Conservation (phyloP, 2,888 invertebrate species). For the Phaedon cochleariae region DNA sequence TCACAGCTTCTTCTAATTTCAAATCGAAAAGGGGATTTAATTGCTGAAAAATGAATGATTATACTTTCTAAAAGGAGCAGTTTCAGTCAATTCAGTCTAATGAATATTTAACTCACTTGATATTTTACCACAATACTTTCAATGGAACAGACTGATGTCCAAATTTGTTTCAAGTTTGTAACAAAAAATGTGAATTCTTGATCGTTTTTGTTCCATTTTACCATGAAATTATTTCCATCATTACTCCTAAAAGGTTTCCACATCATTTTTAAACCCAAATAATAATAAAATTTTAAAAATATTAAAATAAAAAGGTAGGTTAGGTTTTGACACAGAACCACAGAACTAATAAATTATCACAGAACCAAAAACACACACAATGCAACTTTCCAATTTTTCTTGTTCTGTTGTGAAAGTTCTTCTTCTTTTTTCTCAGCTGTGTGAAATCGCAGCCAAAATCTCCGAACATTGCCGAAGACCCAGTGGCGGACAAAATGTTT, state of each 20-base stretch:
- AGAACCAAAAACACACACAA: no score
- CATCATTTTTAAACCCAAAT: neutral
- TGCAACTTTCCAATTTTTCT: no score
- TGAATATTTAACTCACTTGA: no score
- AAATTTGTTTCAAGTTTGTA: neutral
- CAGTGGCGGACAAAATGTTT: no score
- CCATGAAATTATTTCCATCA: neutral
- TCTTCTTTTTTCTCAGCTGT: no score
- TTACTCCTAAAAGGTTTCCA: neutral
- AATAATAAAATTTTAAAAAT: no score
- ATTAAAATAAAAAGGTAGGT: neutral
- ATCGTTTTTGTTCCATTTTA: neutral
- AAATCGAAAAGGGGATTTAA: constrained; percentile 52
- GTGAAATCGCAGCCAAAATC: no score
- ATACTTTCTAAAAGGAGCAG: neutral
- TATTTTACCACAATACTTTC: neutral
- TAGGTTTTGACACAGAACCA: neutral
- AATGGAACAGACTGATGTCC: neutral
- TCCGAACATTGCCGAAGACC: no score
- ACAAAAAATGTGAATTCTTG: neutral
- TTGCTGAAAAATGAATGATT: constrained; percentile 44
- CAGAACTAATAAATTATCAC: neutral
- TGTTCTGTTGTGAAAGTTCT: no score
- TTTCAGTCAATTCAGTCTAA: no score
- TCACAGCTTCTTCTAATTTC: constrained; percentile 41